Conservation (phyloP, 2,113 vertebrate species). For the Megaceryle torquata region DNA sequence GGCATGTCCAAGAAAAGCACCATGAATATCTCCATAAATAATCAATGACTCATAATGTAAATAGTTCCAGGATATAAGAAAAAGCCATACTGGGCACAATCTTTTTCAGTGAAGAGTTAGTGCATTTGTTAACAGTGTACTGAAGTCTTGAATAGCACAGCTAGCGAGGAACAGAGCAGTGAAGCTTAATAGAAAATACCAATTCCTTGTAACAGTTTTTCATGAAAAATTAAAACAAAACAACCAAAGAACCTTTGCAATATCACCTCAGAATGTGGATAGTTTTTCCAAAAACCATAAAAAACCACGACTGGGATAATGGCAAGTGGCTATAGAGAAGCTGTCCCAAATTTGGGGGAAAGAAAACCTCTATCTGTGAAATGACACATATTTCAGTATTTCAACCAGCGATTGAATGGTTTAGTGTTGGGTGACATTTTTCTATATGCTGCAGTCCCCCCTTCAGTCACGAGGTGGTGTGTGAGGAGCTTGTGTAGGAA, state of each 20-base stretch:
- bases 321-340: background rate
- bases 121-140: background rate
- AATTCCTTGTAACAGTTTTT: background rate
- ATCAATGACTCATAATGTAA: constrained; percentile 1
- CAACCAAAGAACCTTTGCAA: background rate
- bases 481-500: constrained; percentile 5
- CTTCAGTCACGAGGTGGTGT: constrained; percentile 26
- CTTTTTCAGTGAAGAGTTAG: background rate
- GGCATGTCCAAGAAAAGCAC: constrained; percentile 30
- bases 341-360: background rate
- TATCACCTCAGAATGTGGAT: background rate
- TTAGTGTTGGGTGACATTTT: background rate
- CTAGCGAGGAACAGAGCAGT: background rate
- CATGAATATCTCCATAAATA: constrained; percentile 10
- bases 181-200: background rate
- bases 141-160: background rate
- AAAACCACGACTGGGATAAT: fast-evolving
- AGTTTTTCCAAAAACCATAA: background rate
- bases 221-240: background rate
- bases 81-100: background rate
- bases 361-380: background rate
- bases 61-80: constrained; percentile 25
- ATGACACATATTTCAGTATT: background rate
- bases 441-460: background rate
- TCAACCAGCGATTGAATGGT: background rate